Conservation (phyloP, 2,797 vertebrate species). For the Denticeps clupeoides region DNA sequence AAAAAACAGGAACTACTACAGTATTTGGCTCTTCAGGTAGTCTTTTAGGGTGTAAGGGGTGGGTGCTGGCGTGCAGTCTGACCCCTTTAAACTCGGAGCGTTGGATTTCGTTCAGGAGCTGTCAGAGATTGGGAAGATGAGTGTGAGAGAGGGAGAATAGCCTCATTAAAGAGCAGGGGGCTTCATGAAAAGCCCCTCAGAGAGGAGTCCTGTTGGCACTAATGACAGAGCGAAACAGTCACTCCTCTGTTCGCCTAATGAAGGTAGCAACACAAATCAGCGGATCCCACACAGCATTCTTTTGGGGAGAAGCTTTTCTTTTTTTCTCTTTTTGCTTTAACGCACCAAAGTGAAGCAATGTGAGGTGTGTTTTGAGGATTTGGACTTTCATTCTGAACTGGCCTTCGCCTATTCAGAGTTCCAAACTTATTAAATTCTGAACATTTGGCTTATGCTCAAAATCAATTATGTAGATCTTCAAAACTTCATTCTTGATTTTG, state of each 20-base stretch:
- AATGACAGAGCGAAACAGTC: constrained; percentile 43
- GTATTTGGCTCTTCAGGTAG: no score
- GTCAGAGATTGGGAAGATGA: constrained; percentile 24
- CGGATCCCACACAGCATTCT: constrained; percentile 1
- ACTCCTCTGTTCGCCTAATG: constrained; percentile 56
- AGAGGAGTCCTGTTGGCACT: constrained; percentile 28
- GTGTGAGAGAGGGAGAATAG: constrained; percentile 26
- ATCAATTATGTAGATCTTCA: no score
- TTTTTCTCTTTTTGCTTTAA: background rate
- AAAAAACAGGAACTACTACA: no score
- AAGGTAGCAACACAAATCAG: constrained; percentile 35
- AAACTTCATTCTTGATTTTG: no score
- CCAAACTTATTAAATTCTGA: no score
- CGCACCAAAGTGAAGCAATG: no score
- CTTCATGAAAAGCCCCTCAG: constrained; percentile 14
- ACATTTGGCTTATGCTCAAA: no score
- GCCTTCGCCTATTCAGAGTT: no score
- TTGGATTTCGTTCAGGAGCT: constrained; percentile 22
- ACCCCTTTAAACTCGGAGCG: constrained; percentile 14
- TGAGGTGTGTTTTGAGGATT: no score
- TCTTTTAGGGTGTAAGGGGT: no score
- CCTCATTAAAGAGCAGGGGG: constrained; percentile 29
- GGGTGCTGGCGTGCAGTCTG: background rate
- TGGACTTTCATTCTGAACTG: no score
- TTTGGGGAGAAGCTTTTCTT: background rate